Conservation (phyloP, 1,140 invertebrate genomes). For the Drosophila quadrilineata region DNA sequence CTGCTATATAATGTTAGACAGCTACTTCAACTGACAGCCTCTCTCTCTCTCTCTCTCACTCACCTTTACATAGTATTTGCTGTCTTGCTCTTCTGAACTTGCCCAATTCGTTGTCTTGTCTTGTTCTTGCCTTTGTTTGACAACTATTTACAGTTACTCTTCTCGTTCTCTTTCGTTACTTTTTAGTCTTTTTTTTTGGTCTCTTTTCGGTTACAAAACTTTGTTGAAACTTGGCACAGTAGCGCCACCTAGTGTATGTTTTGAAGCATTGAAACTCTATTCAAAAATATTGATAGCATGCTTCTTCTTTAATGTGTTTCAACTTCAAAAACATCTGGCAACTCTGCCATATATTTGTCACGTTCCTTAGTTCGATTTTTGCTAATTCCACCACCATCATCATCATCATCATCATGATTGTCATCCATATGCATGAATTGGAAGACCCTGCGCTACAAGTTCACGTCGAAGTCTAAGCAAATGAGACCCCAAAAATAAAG, state of each 20-base stretch:
- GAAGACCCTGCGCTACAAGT: neutral
- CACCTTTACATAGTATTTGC: neutral
- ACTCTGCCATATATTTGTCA: neutral
- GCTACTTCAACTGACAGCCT: conserved; percentile 11
- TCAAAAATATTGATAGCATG: conserved; percentile 16
- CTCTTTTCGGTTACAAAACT: conserved; percentile 28
- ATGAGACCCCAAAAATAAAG: neutral
- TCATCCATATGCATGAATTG: conserved; percentile 17
- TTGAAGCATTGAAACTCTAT: neutral
- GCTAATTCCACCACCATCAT: too few species aligned
- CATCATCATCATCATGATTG: too few species aligned
- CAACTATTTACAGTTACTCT: conserved; percentile 36
- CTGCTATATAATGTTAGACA: conserved; percentile 18
- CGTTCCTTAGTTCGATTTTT: neutral
- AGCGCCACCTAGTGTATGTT: conserved; percentile 11
- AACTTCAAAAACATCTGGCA: too few species aligned
- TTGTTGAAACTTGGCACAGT: conserved; percentile 27
- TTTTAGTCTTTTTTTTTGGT: neutral
- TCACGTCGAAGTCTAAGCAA: neutral
- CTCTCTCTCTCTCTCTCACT: neutral
- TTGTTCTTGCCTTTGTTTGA: conserved; percentile 25
- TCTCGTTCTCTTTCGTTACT: too few species aligned
- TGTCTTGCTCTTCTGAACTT: neutral
- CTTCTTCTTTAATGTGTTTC: neutral
- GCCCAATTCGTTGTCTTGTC: conserved; percentile 24